These are phyloP conservation scores for Gari tellinella DNA, from an alignment of 2,888 invertebrate genomes.

Conservation along the genomic window DNA sequence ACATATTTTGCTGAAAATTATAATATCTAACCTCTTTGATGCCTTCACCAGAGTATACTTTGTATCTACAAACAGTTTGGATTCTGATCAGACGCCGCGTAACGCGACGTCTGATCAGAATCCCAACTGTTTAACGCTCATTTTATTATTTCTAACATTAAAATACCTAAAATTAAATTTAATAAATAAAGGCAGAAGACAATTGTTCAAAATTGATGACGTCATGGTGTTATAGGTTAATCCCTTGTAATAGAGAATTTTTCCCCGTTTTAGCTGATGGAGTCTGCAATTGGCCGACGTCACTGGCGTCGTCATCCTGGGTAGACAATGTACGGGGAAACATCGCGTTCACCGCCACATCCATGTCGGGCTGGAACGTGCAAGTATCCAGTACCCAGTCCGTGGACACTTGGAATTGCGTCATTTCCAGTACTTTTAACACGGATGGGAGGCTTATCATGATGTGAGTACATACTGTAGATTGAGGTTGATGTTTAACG, in stretches of 20 bases:
- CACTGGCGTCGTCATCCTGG: constrained; percentile 25
- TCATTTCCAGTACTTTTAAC: constrained; percentile 20
- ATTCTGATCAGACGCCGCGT: too few species aligned
- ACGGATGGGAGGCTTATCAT: constrained; percentile 42
- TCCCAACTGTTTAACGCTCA: too few species aligned
- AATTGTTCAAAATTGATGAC: too few species aligned
- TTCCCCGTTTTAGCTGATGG: constrained; percentile 25
- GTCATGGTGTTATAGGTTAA: too few species aligned
- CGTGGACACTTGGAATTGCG: constrained; percentile 36
- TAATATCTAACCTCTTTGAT: too few species aligned
- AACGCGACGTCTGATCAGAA: too few species aligned
- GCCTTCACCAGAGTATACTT: too few species aligned
- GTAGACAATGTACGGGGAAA: constrained; percentile 40
- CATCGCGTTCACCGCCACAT: constrained; percentile 22
- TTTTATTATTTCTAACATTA: too few species aligned
- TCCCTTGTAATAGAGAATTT: too few species aligned
- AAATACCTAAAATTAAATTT: background rate
- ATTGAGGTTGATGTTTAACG: too few species aligned
- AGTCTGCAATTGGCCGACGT: constrained; percentile 45
- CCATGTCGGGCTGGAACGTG: constrained; percentile 45
- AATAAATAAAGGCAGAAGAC: background rate
- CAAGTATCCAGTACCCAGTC: background rate
- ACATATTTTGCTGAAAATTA: too few species aligned
- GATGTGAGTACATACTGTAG: constrained; percentile 36
- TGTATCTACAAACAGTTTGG: too few species aligned